These are phyloP conservation scores for Eutolmus rufibarbis DNA, from an alignment of 2,888 invertebrate species.

Conservation along the genomic window DNA sequence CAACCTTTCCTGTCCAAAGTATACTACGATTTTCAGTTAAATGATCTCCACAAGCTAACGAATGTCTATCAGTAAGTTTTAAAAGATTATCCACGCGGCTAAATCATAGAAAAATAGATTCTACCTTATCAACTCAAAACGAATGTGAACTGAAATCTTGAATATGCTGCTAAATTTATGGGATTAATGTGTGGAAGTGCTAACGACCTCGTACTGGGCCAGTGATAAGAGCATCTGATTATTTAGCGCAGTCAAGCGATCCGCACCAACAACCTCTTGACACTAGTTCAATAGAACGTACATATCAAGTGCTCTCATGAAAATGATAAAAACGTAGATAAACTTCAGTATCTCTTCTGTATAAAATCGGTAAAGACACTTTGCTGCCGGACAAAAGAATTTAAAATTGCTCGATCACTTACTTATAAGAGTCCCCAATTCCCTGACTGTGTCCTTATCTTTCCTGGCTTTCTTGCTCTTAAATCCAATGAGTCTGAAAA, in stretches of 20 bases:
- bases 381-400: not conserved
- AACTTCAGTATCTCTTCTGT: not conserved
- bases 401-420: constrained; percentile 1
- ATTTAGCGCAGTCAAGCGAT: not conserved
- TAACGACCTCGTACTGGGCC: constrained; percentile 2
- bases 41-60: not conserved
- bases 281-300: not conserved
- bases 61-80: not conserved
- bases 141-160: not conserved
- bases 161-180: not conserved
- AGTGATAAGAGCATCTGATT: constrained; percentile 2
- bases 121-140: not conserved
- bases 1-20: not conserved
- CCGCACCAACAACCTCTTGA: not conserved
- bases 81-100: not conserved
- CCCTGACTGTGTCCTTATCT: constrained; percentile 27
- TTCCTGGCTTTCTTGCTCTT: constrained; percentile 32
- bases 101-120: not conserved
- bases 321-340: not conserved
- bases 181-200: not conserved
- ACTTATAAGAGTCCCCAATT: constrained; percentile 46
- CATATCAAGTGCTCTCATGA: not conserved
- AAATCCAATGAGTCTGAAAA: constrained; percentile 38
- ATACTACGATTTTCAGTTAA: not conserved
- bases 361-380: no score